These are phyloP conservation scores for Drosophila fuyamai DNA, from an alignment of 1,140 invertebrate genomes.

Conservation along the genomic window DNA sequence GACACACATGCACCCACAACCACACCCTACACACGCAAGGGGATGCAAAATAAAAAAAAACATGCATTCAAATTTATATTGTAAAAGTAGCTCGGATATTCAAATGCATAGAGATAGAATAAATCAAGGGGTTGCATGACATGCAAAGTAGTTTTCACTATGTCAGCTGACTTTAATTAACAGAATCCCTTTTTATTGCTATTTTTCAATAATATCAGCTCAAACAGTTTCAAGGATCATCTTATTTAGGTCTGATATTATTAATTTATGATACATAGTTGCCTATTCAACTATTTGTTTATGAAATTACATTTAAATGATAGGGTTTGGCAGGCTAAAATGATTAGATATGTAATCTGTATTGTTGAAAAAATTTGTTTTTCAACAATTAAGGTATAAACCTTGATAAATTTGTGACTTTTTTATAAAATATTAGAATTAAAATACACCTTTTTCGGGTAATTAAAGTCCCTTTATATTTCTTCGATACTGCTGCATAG, in stretches of 20 bases:
- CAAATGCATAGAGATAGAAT: constrained; percentile 28
- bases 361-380: too few species aligned
- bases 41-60: constrained; percentile 39
- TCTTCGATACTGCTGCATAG: too few species aligned
- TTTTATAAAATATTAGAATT: too few species aligned
- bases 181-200: background rate
- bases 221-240: background rate
- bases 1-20: constrained; percentile 44
- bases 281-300: too few species aligned
- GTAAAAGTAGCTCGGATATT: constrained; percentile 39
- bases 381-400: too few species aligned
- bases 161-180: background rate
- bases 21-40: constrained; percentile 25
- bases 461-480: too few species aligned
- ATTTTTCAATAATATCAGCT: background rate
- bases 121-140: background rate
- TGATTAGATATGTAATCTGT: too few species aligned
- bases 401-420: too few species aligned
- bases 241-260: too few species aligned
- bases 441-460: too few species aligned
- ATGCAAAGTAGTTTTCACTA: constrained; percentile 8
- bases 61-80: constrained; percentile 60
- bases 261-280: background rate
- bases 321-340: too few species aligned
- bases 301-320: too few species aligned